Percentiles rank a stretch among this genome's conserved stretches.
Evolutionary conservation across 2,888 invertebrate species (phyloP).

Genomic region (Argynnis bischoffii): DNA sequence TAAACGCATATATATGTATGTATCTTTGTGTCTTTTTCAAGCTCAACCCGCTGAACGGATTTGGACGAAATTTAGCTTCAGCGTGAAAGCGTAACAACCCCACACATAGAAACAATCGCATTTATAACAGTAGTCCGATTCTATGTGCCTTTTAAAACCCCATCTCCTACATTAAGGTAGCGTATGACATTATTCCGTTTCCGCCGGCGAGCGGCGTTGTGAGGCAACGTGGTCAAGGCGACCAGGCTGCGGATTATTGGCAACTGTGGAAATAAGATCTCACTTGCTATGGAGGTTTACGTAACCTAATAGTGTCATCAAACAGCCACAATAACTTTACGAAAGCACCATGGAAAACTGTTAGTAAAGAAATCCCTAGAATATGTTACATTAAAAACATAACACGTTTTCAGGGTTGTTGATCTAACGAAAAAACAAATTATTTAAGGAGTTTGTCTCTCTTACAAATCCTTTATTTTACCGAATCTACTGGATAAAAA

Average conservation of each 20-base stretch:
- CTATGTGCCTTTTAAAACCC: slow-evolving; percentile 1
- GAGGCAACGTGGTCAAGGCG: slow-evolving; percentile 58
- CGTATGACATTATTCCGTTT: slow-evolving; percentile 48
- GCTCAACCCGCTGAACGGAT: no score
- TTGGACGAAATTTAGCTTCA: no score
- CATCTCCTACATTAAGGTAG: slow-evolving; percentile 34
- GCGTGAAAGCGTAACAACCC: no score
- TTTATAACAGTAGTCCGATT: not conserved
- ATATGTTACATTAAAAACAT: not conserved
- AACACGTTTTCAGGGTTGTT: no score
- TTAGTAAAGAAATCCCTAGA: not conserved
- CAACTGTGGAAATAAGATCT: slow-evolving; percentile 45
- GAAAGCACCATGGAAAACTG: slow-evolving; percentile 16
- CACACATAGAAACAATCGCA: no score
- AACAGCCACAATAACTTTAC: slow-evolving; percentile 23
- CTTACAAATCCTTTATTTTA: no score
- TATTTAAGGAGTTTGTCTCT: no score
- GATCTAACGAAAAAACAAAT: no score
- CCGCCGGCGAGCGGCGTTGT: slow-evolving; percentile 49
- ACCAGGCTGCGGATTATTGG: slow-evolving; percentile 45
- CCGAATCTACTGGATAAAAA: no score
- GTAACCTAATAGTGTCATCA: slow-evolving; percentile 37
- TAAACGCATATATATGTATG: no score
- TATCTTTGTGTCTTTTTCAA: no score
- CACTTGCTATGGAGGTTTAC: slow-evolving; percentile 36